phyloP scores from a whole-genome alignment of 2,888 invertebrate species.

The Rhagonycha lutea region DNA sequence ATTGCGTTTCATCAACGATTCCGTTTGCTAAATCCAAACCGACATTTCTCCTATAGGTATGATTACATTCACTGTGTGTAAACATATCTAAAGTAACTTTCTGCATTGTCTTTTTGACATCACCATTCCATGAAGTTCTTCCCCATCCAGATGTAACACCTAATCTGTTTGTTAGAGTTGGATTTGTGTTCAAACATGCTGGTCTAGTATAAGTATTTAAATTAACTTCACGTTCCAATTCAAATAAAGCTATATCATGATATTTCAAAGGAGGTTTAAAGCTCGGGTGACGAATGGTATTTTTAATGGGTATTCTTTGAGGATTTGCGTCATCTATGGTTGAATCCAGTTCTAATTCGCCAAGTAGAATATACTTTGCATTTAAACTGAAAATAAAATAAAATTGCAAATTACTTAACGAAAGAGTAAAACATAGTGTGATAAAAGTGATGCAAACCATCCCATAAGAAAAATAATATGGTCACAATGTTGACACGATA shows the following conservation, averaged over 20 bases:
- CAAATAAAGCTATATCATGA: conserved; percentile 58
- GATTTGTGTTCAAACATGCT: conserved; percentile 50
- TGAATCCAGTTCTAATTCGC: conserved; percentile 52
- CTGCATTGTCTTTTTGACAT: conserved; percentile 44
- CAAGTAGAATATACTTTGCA: conserved; percentile 52
- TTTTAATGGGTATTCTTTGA: conserved; percentile 43
- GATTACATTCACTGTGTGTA: conserved; percentile 44
- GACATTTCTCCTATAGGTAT: neutral
- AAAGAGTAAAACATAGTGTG: too few species aligned
- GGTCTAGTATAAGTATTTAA: conserved; percentile 55
- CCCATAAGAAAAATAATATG: too few species aligned
- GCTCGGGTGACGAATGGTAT: conserved; percentile 49
- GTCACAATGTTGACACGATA: too few species aligned
- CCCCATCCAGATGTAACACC: conserved; percentile 60
- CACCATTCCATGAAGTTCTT: conserved; percentile 47
- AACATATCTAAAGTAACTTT: conserved; percentile 56
- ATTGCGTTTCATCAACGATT: conserved; percentile 53
- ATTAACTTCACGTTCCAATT: conserved; percentile 45
- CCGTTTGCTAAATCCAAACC: conserved; percentile 44
- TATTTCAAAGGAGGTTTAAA: conserved; percentile 52
- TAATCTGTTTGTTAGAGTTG: neutral
- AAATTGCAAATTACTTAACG: too few species aligned
- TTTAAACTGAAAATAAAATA: conserved; percentile 45
- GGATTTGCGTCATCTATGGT: conserved; percentile 48
- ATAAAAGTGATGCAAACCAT: too few species aligned